Evolutionary conservation across 1,140 invertebrate species (phyloP).

Genomic region (Proctacanthus coquilletti): DNA sequence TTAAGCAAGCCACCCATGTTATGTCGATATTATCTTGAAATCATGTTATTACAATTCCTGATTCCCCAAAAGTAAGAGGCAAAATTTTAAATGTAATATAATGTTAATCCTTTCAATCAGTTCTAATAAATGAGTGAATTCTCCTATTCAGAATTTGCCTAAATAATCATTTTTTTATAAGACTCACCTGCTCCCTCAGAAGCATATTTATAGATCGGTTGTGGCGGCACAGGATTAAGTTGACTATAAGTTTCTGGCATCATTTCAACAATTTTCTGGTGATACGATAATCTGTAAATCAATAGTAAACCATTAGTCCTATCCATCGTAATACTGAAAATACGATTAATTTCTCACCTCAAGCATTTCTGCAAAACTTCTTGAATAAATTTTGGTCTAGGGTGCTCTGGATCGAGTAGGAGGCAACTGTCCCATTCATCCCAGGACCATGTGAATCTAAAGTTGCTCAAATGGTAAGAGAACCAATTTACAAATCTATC

Average conservation of each 20-base stretch:
- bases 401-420: slow-evolving; percentile 74
- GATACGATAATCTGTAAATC: slow-evolving; percentile 74
- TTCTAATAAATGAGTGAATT: too few relatives aligned
- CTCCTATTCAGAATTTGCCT: too few relatives aligned
- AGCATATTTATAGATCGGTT: slow-evolving; percentile 69
- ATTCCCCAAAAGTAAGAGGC: too few relatives aligned
- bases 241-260: slow-evolving; percentile 75
- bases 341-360: slow-evolving; percentile 38
- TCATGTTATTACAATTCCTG: too few relatives aligned
- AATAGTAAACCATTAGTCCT: too few relatives aligned
- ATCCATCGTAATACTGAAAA: slow-evolving; percentile 1
- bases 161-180: slow-evolving; percentile 3
- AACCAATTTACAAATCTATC: slow-evolving; percentile 98
- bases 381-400: slow-evolving; percentile 88
- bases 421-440: slow-evolving; percentile 82
- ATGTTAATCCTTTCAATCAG: too few relatives aligned
- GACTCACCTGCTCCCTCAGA: slow-evolving; percentile 62
- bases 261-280: slow-evolving; percentile 83
- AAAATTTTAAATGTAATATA: too few relatives aligned
- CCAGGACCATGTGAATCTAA: slow-evolving; percentile 98
- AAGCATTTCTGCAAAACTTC: slow-evolving; percentile 85
- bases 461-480: slow-evolving; percentile 97
- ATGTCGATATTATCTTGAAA: too few relatives aligned
- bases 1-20: too few relatives aligned
- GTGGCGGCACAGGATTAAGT: slow-evolving; percentile 63